Evolutionary conservation across 2,888 invertebrate genomes (phyloP).

Genomic region (Ophion slaviceki): DNA sequence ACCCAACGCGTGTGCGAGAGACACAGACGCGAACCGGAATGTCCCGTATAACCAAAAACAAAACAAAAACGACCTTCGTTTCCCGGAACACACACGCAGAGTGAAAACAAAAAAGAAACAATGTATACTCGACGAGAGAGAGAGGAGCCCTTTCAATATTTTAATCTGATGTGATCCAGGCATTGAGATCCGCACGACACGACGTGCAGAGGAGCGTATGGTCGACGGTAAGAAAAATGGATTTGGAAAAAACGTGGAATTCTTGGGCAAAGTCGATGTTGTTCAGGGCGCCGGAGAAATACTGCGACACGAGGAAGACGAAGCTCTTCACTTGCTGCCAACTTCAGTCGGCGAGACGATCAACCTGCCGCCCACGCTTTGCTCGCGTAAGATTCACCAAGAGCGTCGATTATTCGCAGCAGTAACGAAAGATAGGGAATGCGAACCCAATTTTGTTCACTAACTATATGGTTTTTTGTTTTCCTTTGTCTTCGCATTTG

Average conservation of each 20-base stretch:
- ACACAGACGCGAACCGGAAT: constrained; percentile 1
- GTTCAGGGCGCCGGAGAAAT: background rate
- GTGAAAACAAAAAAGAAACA: constrained; percentile 17
- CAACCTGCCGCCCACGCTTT: constrained; percentile 20
- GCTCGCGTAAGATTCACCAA: constrained; percentile 50
- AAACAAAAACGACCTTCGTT: background rate
- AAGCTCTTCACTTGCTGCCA: background rate
- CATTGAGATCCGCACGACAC: constrained; percentile 31
- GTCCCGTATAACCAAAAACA: constrained; percentile 7
- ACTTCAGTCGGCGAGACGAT: constrained; percentile 30
- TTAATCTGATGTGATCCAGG: constrained; percentile 62
- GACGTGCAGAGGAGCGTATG: constrained; percentile 47
- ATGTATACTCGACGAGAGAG: background rate
- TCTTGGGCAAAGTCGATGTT: background rate
- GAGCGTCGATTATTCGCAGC: background rate
- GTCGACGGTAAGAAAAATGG: constrained; percentile 20
- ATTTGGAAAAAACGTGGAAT: background rate
- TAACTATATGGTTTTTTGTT: background rate
- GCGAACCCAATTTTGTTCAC: constrained; percentile 12
- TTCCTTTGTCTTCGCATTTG: constrained; percentile 3
- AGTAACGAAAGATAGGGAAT: constrained; percentile 33
- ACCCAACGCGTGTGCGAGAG: constrained; percentile 5
- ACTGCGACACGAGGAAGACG: background rate
- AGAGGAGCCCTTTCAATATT: constrained; percentile 46
- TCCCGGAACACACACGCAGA: constrained; percentile 3